Evolutionary conservation across 2,113 vertebrate species (phyloP).

Genomic region (Copsychus sechellarum): DNA sequence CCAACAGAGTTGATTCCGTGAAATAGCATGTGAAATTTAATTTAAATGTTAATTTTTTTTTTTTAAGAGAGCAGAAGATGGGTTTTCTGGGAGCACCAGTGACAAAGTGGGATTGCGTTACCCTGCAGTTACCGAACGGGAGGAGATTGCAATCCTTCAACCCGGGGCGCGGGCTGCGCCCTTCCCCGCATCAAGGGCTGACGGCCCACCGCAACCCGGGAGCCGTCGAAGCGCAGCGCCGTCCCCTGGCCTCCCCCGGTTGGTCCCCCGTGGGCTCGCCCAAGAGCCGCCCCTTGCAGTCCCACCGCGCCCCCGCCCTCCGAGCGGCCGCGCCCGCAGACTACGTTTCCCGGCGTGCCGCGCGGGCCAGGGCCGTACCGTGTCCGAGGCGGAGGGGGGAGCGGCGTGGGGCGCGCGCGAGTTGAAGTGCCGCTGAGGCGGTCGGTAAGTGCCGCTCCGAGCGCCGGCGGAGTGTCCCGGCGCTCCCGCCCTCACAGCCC

Average conservation of each 20-base stretch:
- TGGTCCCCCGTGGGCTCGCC: not conserved
- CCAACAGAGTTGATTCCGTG: not conserved
- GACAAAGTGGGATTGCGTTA: accelerated
- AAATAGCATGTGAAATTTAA: not conserved
- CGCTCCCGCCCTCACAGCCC: too few species aligned
- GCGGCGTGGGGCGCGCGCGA: not conserved
- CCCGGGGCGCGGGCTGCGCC: accelerated
- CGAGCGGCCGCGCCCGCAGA: not conserved
- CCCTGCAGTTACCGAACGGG: accelerated
- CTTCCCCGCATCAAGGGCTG: too few species aligned
- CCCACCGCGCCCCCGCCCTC: accelerated
- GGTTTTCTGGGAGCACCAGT: not conserved
- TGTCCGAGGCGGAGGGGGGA: not conserved
- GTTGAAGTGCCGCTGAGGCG: not conserved
- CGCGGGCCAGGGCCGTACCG: not conserved
- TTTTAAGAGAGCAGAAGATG: accelerated
- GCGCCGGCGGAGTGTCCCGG: not conserved
- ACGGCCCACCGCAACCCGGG: accelerated
- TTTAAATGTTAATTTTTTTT: accelerated
- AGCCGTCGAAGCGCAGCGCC: accelerated
- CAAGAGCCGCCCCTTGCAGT: not conserved
- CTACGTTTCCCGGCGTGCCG: conserved; percentile 72
- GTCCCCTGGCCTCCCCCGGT: accelerated
- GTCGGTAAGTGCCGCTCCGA: conserved; percentile 5
- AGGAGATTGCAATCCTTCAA: not conserved